Percentiles rank a stretch among this genome's conserved stretches.
Conservation (phyloP, 2,888 invertebrate genomes). For the Sicus ferrugineus region DNA sequence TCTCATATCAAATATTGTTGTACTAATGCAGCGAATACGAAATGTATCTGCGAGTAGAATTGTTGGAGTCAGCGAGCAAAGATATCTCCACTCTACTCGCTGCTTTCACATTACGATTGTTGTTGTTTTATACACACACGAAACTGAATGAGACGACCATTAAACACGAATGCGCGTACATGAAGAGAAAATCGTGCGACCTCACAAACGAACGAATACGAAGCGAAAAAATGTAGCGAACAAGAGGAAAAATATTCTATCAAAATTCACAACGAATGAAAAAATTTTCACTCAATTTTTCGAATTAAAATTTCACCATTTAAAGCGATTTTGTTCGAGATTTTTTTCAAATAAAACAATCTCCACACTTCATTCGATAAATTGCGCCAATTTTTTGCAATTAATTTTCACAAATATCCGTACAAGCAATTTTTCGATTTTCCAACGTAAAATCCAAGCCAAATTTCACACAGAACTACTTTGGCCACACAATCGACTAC, state of each 20-base stretch:
- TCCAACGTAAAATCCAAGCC: slow-evolving; percentile 43
- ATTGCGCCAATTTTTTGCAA: slow-evolving; percentile 40
- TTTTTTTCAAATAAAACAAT: slow-evolving; percentile 31
- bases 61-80: slow-evolving; percentile 21
- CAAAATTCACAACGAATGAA: slow-evolving; percentile 38
- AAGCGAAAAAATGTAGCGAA: slow-evolving; percentile 32
- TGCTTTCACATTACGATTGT: slow-evolving; percentile 27
- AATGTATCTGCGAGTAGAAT: slow-evolving; percentile 10
- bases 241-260: slow-evolving; percentile 36
- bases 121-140: slow-evolving; percentile 28
- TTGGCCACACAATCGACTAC: slow-evolving; percentile 38
- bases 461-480: slow-evolving; percentile 44
- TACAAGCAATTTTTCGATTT: slow-evolving; percentile 42
- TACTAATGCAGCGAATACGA: background rate
- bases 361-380: slow-evolving; percentile 38
- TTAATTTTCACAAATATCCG: slow-evolving; percentile 41
- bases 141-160: slow-evolving; percentile 30
- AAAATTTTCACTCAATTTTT: slow-evolving; percentile 23
- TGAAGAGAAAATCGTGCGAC: slow-evolving; percentile 39
- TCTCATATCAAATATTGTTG: background rate
- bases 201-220: slow-evolving; percentile 34
- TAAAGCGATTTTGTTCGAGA: slow-evolving; percentile 11
- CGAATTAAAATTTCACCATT: slow-evolving; percentile 32
- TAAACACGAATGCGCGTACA: slow-evolving; percentile 35
- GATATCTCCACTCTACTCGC: slow-evolving; percentile 36